Evolutionary conservation across 1,140 invertebrate species (phyloP), one percentile per base, ranked within the genome.

Genomic region (Copidosoma floridanum): DNA sequence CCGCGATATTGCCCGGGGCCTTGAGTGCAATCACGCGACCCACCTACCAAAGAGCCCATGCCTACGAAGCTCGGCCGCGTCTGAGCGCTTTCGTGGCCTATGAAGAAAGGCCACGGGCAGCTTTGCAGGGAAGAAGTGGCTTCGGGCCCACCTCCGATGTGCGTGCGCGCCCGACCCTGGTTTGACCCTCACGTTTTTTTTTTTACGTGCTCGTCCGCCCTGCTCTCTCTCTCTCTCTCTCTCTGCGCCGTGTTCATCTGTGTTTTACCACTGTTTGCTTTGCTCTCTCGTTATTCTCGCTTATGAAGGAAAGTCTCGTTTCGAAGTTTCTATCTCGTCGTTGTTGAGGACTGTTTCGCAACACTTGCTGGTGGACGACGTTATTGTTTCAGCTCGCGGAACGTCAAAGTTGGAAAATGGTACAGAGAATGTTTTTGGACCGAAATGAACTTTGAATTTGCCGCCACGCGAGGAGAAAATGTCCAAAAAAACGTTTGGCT

Each of bases 21-120:
- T 80, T 78, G 71, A 79, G 76, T 79, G 76, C 75, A 80, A 79
- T 69, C 75, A 77, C 67, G 68, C 63, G 70, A 63, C 63, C 41
- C 69, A 63, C 60, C 58, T 66, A 72, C 26, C 35, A 43, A 56
- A 61, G 37, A 44, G 37, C 18, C 35, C 66, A 68, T 67, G 55
- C 57, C 66, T n/a, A n/a, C n/a, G n/a, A n/a, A n/a, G n/a, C 64
- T 65, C 66, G 44, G 47, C 54, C 62, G 21, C 68, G 56, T 73
- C 72, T 73, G 71, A 71, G 65, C 59, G 59, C 63, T 69, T 67
- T 64, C 56, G 46, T 18, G n/a, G 12, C n/a, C n/a, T n/a, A n/a
- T n/a, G n/a, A n/a, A n/a, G 16, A 18, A 3, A 3, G 29, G 29
- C 29, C 29, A 32, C 29, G 6, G 11, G 21, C 5, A 38, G 40